phyloP scores from a whole-genome alignment of 1,140 invertebrate genomes.

The Macrobrachium nipponense region DNA sequence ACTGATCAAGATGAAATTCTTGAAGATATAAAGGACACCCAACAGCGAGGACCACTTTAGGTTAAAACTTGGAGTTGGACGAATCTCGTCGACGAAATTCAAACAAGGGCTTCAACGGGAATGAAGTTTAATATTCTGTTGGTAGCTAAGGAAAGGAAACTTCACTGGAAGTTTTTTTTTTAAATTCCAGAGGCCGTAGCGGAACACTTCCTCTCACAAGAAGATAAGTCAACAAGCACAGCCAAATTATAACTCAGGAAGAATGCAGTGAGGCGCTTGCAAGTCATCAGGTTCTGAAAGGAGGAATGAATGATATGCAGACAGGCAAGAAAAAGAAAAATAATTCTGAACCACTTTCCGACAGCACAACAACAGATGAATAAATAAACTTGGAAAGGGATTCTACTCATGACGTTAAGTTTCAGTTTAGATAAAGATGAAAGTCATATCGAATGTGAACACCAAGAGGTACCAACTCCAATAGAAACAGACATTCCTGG shows the following conservation, averaged over 20 bases:
- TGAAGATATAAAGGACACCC: background rate
- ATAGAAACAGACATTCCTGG: no score
- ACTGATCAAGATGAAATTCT: background rate
- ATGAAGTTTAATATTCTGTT: constrained; percentile 1
- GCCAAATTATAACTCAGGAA: background rate
- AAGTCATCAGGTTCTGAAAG: no score
- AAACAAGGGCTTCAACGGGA: background rate
- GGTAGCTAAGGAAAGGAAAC: background rate
- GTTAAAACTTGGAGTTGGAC: background rate
- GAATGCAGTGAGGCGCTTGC: background rate
- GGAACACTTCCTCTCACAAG: no score
- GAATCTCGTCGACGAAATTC: background rate
- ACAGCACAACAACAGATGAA: constrained; percentile 2
- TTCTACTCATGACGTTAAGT: background rate
- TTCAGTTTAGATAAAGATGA: no score
- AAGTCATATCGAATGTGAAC: no score
- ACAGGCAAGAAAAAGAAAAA: no score
- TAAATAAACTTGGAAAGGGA: background rate
- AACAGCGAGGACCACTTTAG: background rate
- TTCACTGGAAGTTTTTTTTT: background rate
- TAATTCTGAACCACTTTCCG: no score
- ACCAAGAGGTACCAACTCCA: no score
- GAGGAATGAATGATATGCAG: no score
- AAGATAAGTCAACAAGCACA: no score
- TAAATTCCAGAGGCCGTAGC: background rate